A percentile compares a stretch with the other conserved stretches of the same genome.
phyloP scores from a whole-genome alignment of 2,113 vertebrate species.

The Sebastes fasciatus region DNA sequence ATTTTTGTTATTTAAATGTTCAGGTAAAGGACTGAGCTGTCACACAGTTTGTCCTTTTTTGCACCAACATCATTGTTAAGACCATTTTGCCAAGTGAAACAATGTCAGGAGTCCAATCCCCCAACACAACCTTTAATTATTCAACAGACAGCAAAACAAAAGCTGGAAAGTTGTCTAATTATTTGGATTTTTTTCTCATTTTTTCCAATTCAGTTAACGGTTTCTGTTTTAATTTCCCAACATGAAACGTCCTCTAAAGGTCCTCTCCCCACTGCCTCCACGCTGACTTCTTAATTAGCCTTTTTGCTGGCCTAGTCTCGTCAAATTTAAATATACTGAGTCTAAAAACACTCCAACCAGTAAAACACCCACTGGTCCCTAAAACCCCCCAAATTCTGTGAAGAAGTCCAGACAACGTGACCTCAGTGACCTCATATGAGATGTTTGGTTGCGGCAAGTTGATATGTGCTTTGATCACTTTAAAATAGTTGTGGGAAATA shows the following conservation, averaged over 20 bases:
- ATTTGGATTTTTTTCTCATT: not conserved
- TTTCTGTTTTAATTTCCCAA: not conserved
- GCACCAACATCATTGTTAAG: slow-evolving; percentile 24
- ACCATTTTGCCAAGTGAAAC: slow-evolving; percentile 21
- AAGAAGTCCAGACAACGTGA: not conserved
- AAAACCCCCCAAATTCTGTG: not conserved
- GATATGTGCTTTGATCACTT: not conserved
- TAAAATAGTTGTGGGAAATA: not conserved
- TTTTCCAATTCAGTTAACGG: not conserved
- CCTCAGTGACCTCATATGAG: not conserved
- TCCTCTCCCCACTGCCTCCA: not conserved
- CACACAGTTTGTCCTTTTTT: slow-evolving; percentile 25
- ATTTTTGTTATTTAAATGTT: slow-evolving; percentile 24
- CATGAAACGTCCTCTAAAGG: not conserved
- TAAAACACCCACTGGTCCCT: not conserved
- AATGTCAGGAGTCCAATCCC: not conserved
- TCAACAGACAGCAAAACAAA: not conserved
- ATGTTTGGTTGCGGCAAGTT: not conserved
- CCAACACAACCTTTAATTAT: not conserved
- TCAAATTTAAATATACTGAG: not conserved
- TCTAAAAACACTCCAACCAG: not conserved
- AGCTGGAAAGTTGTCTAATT: not conserved
- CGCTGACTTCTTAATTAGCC: not conserved
- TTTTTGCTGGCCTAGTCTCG: not conserved
- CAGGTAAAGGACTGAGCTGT: not conserved